phyloP scores from a whole-genome alignment of 2,797 vertebrate species.

The Macroramphosus scolopax region DNA sequence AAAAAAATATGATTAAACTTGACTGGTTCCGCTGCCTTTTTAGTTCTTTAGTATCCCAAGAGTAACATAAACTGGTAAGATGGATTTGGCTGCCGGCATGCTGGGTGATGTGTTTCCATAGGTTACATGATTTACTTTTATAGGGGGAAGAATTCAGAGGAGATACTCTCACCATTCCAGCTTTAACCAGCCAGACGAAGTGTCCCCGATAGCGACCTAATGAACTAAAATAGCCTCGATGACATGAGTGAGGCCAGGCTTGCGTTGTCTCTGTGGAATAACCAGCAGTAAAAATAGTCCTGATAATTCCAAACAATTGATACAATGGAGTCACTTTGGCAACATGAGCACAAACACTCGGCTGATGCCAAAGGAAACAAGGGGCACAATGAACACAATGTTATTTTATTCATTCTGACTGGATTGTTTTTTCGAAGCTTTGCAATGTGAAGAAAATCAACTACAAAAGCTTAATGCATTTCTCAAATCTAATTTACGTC shows the following conservation, averaged over 20 bases:
- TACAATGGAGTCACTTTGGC: constrained; percentile 44
- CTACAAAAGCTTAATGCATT: neutral
- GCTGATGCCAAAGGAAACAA: constrained; percentile 10
- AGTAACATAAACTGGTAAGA: constrained; percentile 55
- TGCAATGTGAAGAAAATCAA: neutral
- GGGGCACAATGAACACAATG: neutral
- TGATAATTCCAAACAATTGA: constrained; percentile 59
- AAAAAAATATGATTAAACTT: constrained; percentile 61
- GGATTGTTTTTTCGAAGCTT: neutral
- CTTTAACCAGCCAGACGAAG: constrained; percentile 50
- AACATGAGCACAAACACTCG: constrained; percentile 36
- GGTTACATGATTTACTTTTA: constrained; percentile 39
- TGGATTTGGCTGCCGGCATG: constrained; percentile 43
- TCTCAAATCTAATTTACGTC: neutral
- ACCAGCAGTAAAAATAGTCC: constrained; percentile 62
- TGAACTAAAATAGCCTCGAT: constrained; percentile 69
- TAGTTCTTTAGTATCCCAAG: constrained; percentile 53
- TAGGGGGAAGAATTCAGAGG: constrained; percentile 42
- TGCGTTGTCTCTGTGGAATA: constrained; percentile 42
- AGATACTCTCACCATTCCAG: constrained; percentile 37
- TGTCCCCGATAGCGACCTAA: constrained; percentile 58
- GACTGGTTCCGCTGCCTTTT: constrained; percentile 48
- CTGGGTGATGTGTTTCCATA: constrained; percentile 30
- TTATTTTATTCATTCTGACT: neutral
- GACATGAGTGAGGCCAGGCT: constrained; percentile 51